These are phyloP conservation scores for Cacoxenus indagator DNA, from an alignment of 2,888 invertebrate species.

Conservation along the genomic window DNA sequence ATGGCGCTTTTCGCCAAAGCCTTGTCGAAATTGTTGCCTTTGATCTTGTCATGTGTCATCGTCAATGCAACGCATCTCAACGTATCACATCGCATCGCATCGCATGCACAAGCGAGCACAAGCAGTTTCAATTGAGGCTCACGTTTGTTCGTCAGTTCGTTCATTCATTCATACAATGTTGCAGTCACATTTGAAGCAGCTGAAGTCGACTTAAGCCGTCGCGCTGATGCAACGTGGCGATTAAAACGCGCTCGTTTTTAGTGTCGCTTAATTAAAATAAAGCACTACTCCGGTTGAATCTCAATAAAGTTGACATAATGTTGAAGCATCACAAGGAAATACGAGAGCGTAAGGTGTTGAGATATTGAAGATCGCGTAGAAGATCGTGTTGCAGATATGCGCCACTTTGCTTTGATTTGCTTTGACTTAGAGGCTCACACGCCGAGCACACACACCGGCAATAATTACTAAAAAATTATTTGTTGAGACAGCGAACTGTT, in stretches of 20 bases:
- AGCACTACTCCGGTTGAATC: conserved; percentile 57
- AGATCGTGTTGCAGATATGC: too few relatives aligned
- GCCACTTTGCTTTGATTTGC: too few relatives aligned
- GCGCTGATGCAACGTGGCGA: not conserved
- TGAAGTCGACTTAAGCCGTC: too few relatives aligned
- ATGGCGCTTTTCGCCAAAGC: too few relatives aligned
- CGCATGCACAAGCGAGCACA: conserved; percentile 22
- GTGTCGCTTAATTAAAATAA: conserved; percentile 60
- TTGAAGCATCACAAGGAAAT: not conserved
- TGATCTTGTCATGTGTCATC: conserved; percentile 57
- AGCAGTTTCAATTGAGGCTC: conserved; percentile 32
- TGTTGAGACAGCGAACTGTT: conserved; percentile 31
- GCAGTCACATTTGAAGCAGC: too few relatives aligned
- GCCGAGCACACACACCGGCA: too few relatives aligned
- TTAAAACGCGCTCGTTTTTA: conserved; percentile 45
- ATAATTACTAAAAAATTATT: not conserved
- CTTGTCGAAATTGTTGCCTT: not conserved
- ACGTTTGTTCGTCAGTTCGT: not conserved
- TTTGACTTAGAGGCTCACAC: too few relatives aligned
- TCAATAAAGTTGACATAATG: conserved; percentile 39
- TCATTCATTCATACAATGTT: conserved; percentile 12
- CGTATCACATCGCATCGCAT: not conserved
- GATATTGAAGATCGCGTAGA: too few relatives aligned
- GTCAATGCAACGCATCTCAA: conserved; percentile 45
- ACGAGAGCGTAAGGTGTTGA: not conserved